A percentile compares a stretch with the other conserved stretches of the same genome.
These are phyloP conservation scores for Lacanobia oleracea DNA, from an alignment of 2,888 invertebrate genomes.

Conservation along the genomic window DNA sequence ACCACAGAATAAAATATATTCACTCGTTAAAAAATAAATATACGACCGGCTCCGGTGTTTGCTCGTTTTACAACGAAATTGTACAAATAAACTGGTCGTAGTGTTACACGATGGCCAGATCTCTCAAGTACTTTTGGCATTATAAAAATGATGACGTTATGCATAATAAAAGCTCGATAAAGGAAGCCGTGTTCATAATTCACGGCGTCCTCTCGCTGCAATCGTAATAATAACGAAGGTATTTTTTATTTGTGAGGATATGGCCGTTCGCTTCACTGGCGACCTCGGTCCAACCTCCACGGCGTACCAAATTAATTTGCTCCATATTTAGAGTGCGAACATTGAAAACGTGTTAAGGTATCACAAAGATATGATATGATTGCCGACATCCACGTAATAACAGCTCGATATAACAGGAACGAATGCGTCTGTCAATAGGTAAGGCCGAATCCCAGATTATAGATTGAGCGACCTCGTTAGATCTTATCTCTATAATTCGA, in stretches of 20 bases:
- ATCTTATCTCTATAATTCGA: slow-evolving; percentile 74
- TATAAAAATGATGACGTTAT: slow-evolving; percentile 76
- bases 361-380: slow-evolving; percentile 52
- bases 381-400: slow-evolving; percentile 52
- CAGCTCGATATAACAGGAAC: slow-evolving; percentile 65
- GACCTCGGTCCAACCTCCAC: slow-evolving; percentile 76
- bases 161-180: slow-evolving; percentile 76
- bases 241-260: slow-evolving; percentile 72
- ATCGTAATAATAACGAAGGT: slow-evolving; percentile 71
- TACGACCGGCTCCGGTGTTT: slow-evolving; percentile 63
- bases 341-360: slow-evolving; percentile 75
- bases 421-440: slow-evolving; percentile 70
- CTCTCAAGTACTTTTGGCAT: slow-evolving; percentile 69
- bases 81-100: slow-evolving; percentile 57
- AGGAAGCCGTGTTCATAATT: slow-evolving; percentile 76
- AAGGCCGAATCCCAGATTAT: slow-evolving; percentile 77
- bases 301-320: slow-evolving; percentile 76
- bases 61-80: slow-evolving; percentile 68
- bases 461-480: slow-evolving; percentile 74
- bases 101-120: slow-evolving; percentile 46
- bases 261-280: slow-evolving; percentile 61
- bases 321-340: slow-evolving; percentile 75
- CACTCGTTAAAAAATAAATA: slow-evolving; percentile 76
- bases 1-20: slow-evolving; percentile 72
- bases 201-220: slow-evolving; percentile 76